Conservation (phyloP, 1,140 invertebrate species). For the Magallana ariakensis region DNA sequence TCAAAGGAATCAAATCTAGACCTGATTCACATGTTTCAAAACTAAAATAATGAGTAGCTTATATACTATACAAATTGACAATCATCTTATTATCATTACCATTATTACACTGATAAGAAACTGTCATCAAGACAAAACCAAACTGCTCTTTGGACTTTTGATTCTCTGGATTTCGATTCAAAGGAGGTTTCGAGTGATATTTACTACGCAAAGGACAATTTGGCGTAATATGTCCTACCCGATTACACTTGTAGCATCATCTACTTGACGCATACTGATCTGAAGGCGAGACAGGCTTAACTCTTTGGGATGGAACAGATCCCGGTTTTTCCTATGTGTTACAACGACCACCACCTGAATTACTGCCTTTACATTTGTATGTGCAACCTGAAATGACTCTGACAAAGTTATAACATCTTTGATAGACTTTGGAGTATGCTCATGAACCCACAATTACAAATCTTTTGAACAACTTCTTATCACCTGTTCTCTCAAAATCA, state of each 20-base stretch:
- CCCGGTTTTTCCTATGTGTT: not conserved
- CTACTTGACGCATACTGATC: not conserved
- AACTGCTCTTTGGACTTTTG: not conserved
- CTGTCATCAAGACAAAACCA: not conserved
- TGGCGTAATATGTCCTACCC: not conserved
- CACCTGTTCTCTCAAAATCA: conserved; percentile 13
- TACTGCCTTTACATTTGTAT: not conserved
- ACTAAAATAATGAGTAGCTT: not conserved
- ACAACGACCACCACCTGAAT: not conserved
- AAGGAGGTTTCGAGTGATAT: too few relatives aligned
- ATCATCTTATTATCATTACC: not conserved
- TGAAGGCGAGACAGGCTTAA: not conserved
- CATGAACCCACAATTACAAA: conserved; percentile 30
- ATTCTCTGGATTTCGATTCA: not conserved
- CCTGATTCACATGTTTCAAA: not conserved
- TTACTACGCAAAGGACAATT: conserved; percentile 37
- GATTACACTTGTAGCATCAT: not conserved
- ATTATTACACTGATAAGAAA: too few relatives aligned
- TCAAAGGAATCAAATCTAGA: not conserved
- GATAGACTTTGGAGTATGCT: not conserved
- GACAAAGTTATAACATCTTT: conserved; percentile 28
- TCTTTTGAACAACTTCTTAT: not conserved
- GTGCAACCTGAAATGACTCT: conserved; percentile 22
- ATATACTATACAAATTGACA: not conserved
- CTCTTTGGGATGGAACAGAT: not conserved